Conservation (phyloP, 2,888 invertebrate species). For the Drosophila neonasuta region DNA sequence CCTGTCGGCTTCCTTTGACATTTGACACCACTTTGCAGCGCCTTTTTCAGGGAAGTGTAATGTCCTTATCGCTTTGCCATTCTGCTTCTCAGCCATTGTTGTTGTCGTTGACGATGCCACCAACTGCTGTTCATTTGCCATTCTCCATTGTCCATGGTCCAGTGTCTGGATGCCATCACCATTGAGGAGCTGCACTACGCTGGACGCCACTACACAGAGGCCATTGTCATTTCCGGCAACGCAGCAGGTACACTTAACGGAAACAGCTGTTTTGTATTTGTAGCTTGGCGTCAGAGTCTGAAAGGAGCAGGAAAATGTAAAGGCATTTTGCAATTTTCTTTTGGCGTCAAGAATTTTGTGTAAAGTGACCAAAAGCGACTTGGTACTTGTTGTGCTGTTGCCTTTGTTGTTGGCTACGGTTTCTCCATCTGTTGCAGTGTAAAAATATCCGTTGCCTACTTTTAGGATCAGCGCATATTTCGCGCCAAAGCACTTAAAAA, state of each 20-base stretch:
- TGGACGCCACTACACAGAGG: conserved; percentile 43
- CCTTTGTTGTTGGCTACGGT: neutral
- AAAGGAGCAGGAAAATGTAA: conserved; percentile 42
- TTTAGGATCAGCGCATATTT: conserved; percentile 65
- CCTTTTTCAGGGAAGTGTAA: conserved; percentile 22
- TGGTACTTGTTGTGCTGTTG: conserved; percentile 7
- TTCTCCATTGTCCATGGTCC: conserved; percentile 18
- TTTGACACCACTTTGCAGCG: conserved; percentile 68
- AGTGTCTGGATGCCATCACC: conserved; percentile 45
- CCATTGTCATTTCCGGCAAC: conserved; percentile 67
- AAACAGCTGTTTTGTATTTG: conserved; percentile 74
- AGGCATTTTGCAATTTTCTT: conserved; percentile 62
- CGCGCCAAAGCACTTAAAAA: conserved; percentile 68
- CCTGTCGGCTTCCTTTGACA: conserved; percentile 50
- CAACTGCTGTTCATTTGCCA: conserved; percentile 14
- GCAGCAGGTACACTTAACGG: conserved; percentile 69
- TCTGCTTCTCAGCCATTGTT: neutral
- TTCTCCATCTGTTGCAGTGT: conserved; percentile 10
- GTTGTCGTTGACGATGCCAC: conserved; percentile 46
- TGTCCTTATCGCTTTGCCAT: conserved; percentile 23
- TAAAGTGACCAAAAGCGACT: conserved; percentile 59
- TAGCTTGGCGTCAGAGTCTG: conserved; percentile 24
- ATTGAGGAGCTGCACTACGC: conserved; percentile 39
- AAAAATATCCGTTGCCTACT: conserved; percentile 55
- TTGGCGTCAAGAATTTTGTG: conserved; percentile 38